Conservation (phyloP, 2,113 vertebrate species). For the Paramisgurnus dabryanus region DNA sequence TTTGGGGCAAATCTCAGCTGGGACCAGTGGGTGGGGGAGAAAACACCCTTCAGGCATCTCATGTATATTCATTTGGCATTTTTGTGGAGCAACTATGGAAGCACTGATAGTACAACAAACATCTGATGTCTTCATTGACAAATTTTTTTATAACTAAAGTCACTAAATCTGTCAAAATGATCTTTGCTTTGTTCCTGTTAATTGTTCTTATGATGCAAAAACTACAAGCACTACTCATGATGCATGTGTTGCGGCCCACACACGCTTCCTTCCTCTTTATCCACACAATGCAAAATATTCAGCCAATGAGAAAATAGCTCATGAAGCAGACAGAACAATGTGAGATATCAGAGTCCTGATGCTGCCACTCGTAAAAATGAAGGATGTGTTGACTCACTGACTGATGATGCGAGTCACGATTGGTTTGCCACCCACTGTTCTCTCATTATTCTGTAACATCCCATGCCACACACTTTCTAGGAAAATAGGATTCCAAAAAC, state of each 20-base stretch:
- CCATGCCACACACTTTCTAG: neutral
- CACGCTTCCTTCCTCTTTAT: neutral
- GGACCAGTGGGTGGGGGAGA: neutral
- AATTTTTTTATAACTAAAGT: no score
- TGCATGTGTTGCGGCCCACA: neutral
- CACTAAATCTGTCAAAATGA: no score
- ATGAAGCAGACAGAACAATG: neutral
- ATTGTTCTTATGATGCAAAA: neutral
- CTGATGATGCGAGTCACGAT: slow-evolving; percentile 4
- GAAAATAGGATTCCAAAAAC: neutral
- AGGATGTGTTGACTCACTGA: slow-evolving; percentile 14
- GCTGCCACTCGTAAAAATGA: neutral
- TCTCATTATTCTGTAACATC: slow-evolving; percentile 10
- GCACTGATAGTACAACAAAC: neutral
- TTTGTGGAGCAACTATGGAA: neutral
- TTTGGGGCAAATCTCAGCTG: neutral
- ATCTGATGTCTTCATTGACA: neutral
- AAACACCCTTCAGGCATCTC: slow-evolving; percentile 13
- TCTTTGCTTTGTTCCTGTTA: neutral
- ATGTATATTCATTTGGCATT: slow-evolving; percentile 27
- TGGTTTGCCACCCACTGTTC: slow-evolving; percentile 5
- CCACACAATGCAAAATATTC: neutral
- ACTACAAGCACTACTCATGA: neutral
- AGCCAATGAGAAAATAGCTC: neutral
- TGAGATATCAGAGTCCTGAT: slow-evolving; percentile 6